phyloP scores from a whole-genome alignment of 2,888 invertebrate species.

The Pterobdella sp. region DNA sequence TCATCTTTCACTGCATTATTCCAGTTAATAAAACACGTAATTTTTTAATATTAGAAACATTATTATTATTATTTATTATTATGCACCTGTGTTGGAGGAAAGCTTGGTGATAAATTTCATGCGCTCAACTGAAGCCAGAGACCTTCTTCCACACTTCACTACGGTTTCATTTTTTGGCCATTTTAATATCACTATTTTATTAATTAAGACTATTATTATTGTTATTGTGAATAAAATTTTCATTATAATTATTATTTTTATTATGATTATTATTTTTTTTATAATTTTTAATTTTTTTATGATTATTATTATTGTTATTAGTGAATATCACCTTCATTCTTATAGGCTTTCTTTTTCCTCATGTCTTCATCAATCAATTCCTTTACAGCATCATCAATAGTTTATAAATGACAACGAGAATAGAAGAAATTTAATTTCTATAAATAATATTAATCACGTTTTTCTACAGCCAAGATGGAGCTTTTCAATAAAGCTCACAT shows the following conservation, averaged over 20 bases:
- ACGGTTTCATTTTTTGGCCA: slow-evolving; percentile 70
- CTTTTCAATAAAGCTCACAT: no score
- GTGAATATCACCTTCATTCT: background rate
- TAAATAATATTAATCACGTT: no score
- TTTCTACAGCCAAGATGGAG: no score
- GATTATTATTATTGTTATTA: background rate
- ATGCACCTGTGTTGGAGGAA: slow-evolving; percentile 53
- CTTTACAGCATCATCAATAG: background rate
- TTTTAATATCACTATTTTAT: no score
- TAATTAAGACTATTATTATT: no score
- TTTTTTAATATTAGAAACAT: background rate
- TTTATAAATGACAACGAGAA: no score
- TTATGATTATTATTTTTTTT: background rate
- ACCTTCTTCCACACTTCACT: slow-evolving; percentile 79
- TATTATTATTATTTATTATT: background rate
- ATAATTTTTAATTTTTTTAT: background rate
- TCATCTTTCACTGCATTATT: slow-evolving; percentile 57
- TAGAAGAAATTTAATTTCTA: background rate
- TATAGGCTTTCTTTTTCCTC: background rate
- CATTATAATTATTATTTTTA: background rate
- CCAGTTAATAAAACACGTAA: background rate
- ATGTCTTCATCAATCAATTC: background rate
- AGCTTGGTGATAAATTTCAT: slow-evolving; percentile 88
- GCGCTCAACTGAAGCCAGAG: slow-evolving; percentile 83
- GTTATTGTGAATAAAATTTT: background rate